phyloP scores from a whole-genome alignment of 2,888 invertebrate genomes.

The Idaea dimidiata region DNA sequence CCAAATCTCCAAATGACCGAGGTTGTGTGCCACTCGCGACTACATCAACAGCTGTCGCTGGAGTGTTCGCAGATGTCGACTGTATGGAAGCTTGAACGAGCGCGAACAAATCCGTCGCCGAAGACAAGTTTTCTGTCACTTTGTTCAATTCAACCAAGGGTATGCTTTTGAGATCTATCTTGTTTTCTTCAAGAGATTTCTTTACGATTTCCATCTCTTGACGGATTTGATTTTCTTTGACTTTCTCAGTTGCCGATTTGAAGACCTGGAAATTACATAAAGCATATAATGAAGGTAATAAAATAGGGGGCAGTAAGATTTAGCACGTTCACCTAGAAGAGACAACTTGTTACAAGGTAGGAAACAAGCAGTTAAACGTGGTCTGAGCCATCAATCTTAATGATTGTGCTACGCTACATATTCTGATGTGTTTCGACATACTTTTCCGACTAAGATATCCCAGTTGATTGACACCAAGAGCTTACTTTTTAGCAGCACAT shows the following conservation, averaged over 20 bases:
- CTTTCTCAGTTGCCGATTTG: slow-evolving; percentile 87
- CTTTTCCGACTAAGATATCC: too few relatives aligned
- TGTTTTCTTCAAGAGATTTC: slow-evolving; percentile 63
- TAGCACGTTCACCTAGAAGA: too few relatives aligned
- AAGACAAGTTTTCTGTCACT: slow-evolving; percentile 45
- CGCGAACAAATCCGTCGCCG: slow-evolving; percentile 63
- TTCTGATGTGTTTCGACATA: too few relatives aligned
- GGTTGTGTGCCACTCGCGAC: slow-evolving; percentile 54
- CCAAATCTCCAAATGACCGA: slow-evolving; percentile 62
- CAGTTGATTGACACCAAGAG: too few relatives aligned
- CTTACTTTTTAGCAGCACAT: too few relatives aligned
- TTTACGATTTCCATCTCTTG: slow-evolving; percentile 81
- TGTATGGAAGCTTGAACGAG: slow-evolving; percentile 66
- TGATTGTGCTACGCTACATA: too few relatives aligned
- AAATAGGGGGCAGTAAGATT: neutral
- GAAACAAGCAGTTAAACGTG: too few relatives aligned
- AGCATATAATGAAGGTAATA: neutral
- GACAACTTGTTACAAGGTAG: slow-evolving; percentile 1
- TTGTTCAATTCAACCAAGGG: neutral
- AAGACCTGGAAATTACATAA: slow-evolving; percentile 72
- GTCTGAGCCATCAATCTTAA: too few relatives aligned
- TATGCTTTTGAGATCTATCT: slow-evolving; percentile 23
- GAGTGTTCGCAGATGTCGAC: slow-evolving; percentile 35
- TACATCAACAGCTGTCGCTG: slow-evolving; percentile 37
- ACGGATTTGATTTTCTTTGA: slow-evolving; percentile 82